Base-by-base conservation (phyloP, 1,140 invertebrate species). In the Cotesia glomerata region DNA sequence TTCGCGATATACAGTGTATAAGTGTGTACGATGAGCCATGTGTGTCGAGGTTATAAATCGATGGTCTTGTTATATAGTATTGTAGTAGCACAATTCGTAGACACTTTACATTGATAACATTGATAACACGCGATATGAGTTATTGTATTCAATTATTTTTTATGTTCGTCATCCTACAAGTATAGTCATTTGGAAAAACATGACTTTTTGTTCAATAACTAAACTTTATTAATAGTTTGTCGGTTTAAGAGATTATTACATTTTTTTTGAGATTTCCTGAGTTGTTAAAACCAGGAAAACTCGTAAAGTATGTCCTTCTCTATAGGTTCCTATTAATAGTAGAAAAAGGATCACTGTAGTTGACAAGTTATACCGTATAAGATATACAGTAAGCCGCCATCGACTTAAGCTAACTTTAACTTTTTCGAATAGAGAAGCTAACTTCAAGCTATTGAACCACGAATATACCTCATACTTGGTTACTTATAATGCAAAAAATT, bases 331-430 rank as follows among this genome's bases (percentile, higher is more conserved):
- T 39, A 39, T 39, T 39, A 39, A 9, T 39, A 8, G 36, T 39
- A 39, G 36, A 9, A 39, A 39, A 9, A 39, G 36, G 78, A 81
- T 82, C 79, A 76, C 72, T 78, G 78, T 58, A 18, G 61, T 52
- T 71, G 14, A 80, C 83, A 39, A 39, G 4, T 9, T 39, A 39
- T 26, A 26, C 26, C 26, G 26, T 26, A 26, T 26, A 26, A 51
- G 70, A 51, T 74, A 62, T 65, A 67, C 32, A 67, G 64, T 49
- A 51, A 67, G 39, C 45, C 64, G 18, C n/a, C 36, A 54, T 16
- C 54, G 36, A 39, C 36, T 39, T 71, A 54, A 39, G 76, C 76
- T 78, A 81, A 79, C 75, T 79, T 58, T 68, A 83, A 83, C 77
- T 84, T 84, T 39, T 81, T 69, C 64, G 49, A 66, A 66, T 35